Percentiles rank a stretch among this genome's conserved stretches.
These are phyloP conservation scores for Penaeus japonicus DNA, from an alignment of 1,140 invertebrate species.

Conservation along the genomic window DNA sequence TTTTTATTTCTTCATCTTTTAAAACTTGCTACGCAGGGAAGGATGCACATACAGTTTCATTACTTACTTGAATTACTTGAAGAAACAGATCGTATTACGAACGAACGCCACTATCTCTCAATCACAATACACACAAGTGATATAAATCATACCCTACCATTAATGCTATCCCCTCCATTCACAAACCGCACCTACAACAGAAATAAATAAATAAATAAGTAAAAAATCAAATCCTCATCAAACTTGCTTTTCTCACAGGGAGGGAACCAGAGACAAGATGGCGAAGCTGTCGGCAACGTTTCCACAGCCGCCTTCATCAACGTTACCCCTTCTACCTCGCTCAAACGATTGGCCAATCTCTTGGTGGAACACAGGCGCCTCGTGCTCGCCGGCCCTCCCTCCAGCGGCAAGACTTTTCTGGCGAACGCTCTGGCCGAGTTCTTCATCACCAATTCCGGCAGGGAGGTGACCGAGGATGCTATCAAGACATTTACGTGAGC, in stretches of 20 bases:
- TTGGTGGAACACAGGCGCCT: constrained; percentile 41
- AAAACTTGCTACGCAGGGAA: too few species aligned
- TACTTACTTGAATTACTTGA: too few species aligned
- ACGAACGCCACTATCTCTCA: too few species aligned
- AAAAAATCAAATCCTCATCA: background rate
- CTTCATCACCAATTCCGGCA: constrained; percentile 23
- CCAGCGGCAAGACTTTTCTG: constrained; percentile 43
- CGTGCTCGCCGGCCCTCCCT: constrained; percentile 46
- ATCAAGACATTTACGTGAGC: constrained; percentile 43
- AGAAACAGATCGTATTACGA: too few species aligned
- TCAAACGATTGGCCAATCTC: constrained; percentile 26
- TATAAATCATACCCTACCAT: too few species aligned
- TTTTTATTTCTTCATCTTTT: too few species aligned
- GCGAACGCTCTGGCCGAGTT: constrained; percentile 39
- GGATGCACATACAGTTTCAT: too few species aligned
- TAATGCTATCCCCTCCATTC: too few species aligned
- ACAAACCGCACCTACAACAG: too few species aligned
- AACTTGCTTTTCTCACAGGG: background rate
- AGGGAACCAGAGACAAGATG: constrained; percentile 32
- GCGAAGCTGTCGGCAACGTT: constrained; percentile 21
- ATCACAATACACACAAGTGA: too few species aligned
- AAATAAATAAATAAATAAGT: background rate
- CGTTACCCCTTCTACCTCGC: constrained; percentile 24
- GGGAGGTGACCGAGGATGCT: constrained; percentile 14
- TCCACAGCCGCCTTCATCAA: constrained; percentile 23